A percentile compares a stretch with the other conserved stretches of the same genome.
Conservation (phyloP, 2,888 invertebrate genomes). For the Heteromyza rotundicornis region DNA sequence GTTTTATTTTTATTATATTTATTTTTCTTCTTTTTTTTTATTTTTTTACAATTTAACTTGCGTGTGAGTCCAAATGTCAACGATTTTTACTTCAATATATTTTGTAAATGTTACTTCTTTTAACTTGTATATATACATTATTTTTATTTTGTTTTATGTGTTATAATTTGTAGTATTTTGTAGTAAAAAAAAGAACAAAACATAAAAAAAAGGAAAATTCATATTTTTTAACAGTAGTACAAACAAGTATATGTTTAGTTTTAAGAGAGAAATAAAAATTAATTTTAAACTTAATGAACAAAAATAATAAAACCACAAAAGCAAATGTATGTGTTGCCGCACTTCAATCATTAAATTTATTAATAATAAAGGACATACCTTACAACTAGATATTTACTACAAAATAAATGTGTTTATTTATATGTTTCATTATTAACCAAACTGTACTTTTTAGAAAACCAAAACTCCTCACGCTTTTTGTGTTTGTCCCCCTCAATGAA, state of each 20-base stretch:
- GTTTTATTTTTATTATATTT: constrained; percentile 9
- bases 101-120: too few relatives aligned
- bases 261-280: neutral
- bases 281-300: neutral
- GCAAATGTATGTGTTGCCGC: neutral
- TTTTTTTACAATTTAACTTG: neutral
- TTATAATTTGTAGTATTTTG: constrained; percentile 5
- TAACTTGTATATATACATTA: too few relatives aligned
- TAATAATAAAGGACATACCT: too few relatives aligned
- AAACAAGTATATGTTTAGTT: constrained; percentile 4
- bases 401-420: neutral
- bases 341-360: constrained; percentile 1
- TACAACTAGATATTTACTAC: too few relatives aligned
- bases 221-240: constrained; percentile 10
- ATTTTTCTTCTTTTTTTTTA: neutral
- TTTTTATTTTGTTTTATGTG: neutral
- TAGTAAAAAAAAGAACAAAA: neutral
- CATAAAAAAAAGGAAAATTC: neutral
- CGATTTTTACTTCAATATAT: too few relatives aligned
- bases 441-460: neutral
- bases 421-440: neutral
- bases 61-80: neutral
- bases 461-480: too few relatives aligned
- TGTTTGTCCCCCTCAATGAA: too few relatives aligned
- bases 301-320: neutral